Conservation (phyloP, 2,113 vertebrate genomes). For the Paracanthobrama guichenoti region DNA sequence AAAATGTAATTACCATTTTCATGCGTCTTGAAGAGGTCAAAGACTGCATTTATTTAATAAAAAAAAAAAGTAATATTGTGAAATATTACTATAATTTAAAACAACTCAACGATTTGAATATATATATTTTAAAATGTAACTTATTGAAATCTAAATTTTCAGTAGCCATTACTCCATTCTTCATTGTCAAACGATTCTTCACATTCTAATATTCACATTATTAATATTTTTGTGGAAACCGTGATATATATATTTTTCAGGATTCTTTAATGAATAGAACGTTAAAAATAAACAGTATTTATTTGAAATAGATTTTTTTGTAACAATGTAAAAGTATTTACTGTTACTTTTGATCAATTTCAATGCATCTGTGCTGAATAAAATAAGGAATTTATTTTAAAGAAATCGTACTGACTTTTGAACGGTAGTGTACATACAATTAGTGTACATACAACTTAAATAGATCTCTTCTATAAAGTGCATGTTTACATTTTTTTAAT, state of each 20-base stretch:
- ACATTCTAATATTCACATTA: too few relatives aligned
- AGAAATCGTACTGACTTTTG: neutral
- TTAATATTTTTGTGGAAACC: neutral
- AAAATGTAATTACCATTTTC: neutral
- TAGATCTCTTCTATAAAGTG: neutral
- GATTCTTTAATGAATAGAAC: neutral
- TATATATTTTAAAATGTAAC: neutral
- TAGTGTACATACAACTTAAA: neutral
- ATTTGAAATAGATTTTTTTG: neutral
- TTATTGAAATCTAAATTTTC: neutral
- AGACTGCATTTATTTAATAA: neutral
- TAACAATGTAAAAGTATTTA: neutral
- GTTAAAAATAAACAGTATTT: neutral
- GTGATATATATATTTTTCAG: neutral
- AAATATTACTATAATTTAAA: neutral
- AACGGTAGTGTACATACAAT: neutral
- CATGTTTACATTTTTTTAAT: neutral
- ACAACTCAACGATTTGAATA: neutral
- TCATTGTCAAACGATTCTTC: too few relatives aligned
- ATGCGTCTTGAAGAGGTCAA: neutral
- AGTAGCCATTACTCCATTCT: too few relatives aligned
- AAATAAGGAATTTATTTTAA: neutral
- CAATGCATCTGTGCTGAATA: neutral
- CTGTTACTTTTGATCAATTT: neutral
- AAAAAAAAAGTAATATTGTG: neutral